Percentiles rank a stretch among this genome's conserved stretches.
Conservation (phyloP, 2,888 invertebrate species). For the Eremobia ochroleuca region DNA sequence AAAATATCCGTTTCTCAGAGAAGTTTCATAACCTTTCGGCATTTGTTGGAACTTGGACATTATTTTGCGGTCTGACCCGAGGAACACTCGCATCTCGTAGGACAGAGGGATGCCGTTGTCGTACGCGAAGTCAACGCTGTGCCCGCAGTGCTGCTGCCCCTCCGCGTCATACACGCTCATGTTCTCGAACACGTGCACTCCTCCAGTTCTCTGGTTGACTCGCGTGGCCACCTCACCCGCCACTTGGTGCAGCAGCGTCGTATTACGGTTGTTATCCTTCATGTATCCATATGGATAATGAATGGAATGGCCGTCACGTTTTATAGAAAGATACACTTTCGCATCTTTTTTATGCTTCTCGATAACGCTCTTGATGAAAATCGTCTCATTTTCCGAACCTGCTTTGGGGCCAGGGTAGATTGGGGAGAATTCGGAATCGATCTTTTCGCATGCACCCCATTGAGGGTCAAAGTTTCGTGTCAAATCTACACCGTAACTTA, state of each 20-base stretch:
- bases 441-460: slow-evolving; percentile 76
- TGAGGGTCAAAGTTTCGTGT: slow-evolving; percentile 82
- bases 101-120: slow-evolving; percentile 73
- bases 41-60: slow-evolving; percentile 80
- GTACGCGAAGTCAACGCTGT: slow-evolving; percentile 84
- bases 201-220: slow-evolving; percentile 80
- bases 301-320: slow-evolving; percentile 93
- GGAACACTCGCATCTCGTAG: slow-evolving; percentile 86
- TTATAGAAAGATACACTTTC: slow-evolving; percentile 93
- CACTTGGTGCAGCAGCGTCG: slow-evolving; percentile 63
- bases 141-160: slow-evolving; percentile 80
- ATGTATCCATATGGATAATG: slow-evolving; percentile 92
- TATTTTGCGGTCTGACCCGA: slow-evolving; percentile 75
- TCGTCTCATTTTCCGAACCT: slow-evolving; percentile 93
- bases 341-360: slow-evolving; percentile 84
- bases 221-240: slow-evolving; percentile 77
- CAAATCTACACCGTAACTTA: slow-evolving; percentile 82
- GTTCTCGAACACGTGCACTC: slow-evolving; percentile 78
- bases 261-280: slow-evolving; percentile 53
- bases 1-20: slow-evolving; percentile 82
- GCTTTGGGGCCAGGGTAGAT: slow-evolving; percentile 90
- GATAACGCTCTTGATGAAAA: slow-evolving; percentile 90
- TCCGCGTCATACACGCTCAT: slow-evolving; percentile 77
- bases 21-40: slow-evolving; percentile 79
- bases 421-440: slow-evolving; percentile 73